Evolutionary conservation across 2,888 invertebrate genomes (phyloP).

Genomic region (Eudasyphora cyanicolor): DNA sequence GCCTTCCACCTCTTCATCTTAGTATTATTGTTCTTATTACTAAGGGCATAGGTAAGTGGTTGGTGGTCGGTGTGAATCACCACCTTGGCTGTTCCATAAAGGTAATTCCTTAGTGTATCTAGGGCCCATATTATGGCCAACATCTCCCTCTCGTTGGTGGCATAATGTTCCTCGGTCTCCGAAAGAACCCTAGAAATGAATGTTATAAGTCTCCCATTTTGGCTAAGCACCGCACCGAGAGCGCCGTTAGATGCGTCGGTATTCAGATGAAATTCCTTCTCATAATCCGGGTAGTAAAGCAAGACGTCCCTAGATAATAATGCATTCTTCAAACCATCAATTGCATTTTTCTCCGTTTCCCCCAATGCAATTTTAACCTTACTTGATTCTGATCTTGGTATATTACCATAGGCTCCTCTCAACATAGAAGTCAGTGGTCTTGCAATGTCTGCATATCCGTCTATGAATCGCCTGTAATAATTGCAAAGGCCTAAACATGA

Average conservation of each 20-base stretch:
- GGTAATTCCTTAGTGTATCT: no score
- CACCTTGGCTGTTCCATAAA: no score
- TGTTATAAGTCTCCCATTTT: no score
- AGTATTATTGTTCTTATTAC: slow-evolving; percentile 14
- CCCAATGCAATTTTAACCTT: background rate
- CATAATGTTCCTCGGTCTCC: no score
- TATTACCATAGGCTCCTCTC: background rate
- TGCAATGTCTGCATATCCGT: background rate
- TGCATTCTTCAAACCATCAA: background rate
- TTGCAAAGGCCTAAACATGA: background rate
- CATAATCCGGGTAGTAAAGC: background rate
- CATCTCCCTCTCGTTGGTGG: no score
- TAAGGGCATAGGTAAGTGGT: slow-evolving; percentile 8
- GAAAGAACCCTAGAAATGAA: no score
- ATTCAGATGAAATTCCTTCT: no score
- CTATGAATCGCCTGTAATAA: background rate
- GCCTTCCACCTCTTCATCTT: slow-evolving; percentile 27
- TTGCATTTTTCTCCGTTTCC: background rate
- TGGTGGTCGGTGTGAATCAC: slow-evolving; percentile 36
- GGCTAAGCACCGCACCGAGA: no score
- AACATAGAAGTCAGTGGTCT: background rate
- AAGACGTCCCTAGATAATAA: background rate
- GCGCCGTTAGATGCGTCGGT: no score
- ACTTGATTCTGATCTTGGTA: background rate
- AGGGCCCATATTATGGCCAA: no score